These are phyloP conservation scores for Neopelma chrysocephalum DNA, from an alignment of 2,797 vertebrate genomes.

Conservation along the genomic window DNA sequence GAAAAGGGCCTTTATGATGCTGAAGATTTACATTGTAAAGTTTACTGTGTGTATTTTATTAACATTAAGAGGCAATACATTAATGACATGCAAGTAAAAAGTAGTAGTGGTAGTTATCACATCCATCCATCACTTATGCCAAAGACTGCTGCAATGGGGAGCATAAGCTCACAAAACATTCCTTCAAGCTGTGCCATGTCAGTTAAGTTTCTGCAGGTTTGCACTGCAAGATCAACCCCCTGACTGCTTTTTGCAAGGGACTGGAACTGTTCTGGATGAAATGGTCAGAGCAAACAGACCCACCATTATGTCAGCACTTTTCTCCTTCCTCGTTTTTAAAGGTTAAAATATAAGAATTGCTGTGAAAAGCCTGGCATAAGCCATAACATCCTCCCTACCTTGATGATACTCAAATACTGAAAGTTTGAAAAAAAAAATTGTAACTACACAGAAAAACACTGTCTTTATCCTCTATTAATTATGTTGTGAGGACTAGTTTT, in stretches of 20 bases:
- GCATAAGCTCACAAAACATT: background rate
- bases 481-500: background rate
- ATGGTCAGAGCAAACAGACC: background rate
- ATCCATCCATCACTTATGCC: background rate
- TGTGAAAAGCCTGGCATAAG: background rate
- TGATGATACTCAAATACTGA: background rate
- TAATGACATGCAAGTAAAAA: background rate
- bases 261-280: background rate
- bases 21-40: background rate
- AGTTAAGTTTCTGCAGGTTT: background rate
- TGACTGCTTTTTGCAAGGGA: background rate
- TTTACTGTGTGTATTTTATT: background rate
- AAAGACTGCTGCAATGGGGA: background rate
- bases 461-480: background rate
- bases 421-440: background rate
- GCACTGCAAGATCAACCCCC: background rate
- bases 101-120: background rate
- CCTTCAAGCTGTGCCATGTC: background rate
- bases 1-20: background rate
- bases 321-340: background rate
- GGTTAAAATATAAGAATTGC: background rate
- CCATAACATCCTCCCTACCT: rapidly evolving
- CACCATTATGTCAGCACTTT: background rate
- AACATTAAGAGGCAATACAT: background rate
- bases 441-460: background rate